Percentiles rank a stretch among this genome's conserved stretches.
phyloP scores from a whole-genome alignment of 2,888 invertebrate genomes.

The Lycophotia porphyrea region DNA sequence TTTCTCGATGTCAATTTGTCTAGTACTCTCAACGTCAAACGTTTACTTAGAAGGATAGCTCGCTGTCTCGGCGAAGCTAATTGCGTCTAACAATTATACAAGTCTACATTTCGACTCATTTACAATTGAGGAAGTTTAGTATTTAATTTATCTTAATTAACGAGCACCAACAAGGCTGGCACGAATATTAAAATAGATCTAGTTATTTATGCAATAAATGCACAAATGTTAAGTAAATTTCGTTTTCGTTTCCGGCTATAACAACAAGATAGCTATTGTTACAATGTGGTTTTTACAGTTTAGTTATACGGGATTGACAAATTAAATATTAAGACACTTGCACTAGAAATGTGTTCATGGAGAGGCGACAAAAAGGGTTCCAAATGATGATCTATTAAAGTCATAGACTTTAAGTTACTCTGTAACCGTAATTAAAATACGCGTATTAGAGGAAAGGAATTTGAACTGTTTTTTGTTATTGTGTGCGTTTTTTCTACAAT shows the following conservation, averaged over 20 bases:
- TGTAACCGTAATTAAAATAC: background rate
- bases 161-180: background rate
- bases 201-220: constrained; percentile 14
- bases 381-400: background rate
- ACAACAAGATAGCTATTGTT: background rate
- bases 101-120: constrained; percentile 41
- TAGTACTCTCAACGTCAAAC: constrained; percentile 39
- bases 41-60: constrained; percentile 41
- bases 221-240: background rate
- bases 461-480: background rate
- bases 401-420: background rate
- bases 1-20: constrained; percentile 46
- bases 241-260: background rate
- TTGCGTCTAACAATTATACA: constrained; percentile 40
- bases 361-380: background rate
- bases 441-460: background rate
- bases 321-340: background rate
- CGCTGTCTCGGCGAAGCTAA: constrained; percentile 37
- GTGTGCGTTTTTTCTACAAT: background rate
- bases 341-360: background rate
- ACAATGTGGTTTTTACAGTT: background rate
- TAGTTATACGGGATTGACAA: background rate
- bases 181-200: constrained; percentile 12
- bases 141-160: constrained; percentile 34
- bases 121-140: constrained; percentile 37